These are phyloP conservation scores for Synergus laeviventris DNA, from an alignment of 2,888 invertebrate genomes.

Conservation along the genomic window DNA sequence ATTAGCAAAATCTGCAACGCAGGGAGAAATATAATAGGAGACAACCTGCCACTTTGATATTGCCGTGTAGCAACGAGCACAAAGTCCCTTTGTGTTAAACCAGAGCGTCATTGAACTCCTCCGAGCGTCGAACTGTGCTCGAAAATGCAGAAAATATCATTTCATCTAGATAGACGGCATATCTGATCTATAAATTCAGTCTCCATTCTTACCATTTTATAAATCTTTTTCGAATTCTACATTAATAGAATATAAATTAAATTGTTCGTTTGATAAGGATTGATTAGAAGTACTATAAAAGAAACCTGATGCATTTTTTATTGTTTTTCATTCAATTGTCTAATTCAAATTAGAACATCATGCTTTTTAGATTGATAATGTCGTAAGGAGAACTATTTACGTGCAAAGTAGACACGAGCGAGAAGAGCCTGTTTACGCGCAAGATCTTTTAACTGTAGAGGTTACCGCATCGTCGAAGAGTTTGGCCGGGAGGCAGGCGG, in stretches of 20 bases:
- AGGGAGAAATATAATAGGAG: neutral
- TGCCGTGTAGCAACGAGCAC: conserved; percentile 23
- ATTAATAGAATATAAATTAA: too few relatives aligned
- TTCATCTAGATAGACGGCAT: conserved; percentile 13
- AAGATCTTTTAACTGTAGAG: too few relatives aligned
- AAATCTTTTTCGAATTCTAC: too few relatives aligned
- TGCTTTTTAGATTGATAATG: conserved; percentile 21
- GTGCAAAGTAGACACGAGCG: conserved; percentile 32
- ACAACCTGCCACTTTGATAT: conserved; percentile 28
- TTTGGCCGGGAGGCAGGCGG: too few relatives aligned
- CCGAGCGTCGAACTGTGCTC: conserved; percentile 34
- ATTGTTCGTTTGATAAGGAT: too few relatives aligned
- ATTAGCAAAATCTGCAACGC: neutral
- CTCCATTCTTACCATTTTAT: neutral
- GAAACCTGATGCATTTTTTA: too few relatives aligned
- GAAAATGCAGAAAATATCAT: conserved; percentile 32
- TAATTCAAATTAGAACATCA: neutral
- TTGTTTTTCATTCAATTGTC: neutral
- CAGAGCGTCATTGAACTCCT: conserved; percentile 36
- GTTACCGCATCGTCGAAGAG: too few relatives aligned
- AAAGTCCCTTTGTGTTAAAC: conserved; percentile 33
- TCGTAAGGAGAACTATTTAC: conserved; percentile 13
- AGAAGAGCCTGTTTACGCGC: neutral
- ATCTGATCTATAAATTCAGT: neutral
- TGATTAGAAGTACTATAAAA: too few relatives aligned